Evolutionary conservation across 2,113 vertebrate genomes (phyloP).

Genomic region (Mystacornis crossleyi): DNA sequence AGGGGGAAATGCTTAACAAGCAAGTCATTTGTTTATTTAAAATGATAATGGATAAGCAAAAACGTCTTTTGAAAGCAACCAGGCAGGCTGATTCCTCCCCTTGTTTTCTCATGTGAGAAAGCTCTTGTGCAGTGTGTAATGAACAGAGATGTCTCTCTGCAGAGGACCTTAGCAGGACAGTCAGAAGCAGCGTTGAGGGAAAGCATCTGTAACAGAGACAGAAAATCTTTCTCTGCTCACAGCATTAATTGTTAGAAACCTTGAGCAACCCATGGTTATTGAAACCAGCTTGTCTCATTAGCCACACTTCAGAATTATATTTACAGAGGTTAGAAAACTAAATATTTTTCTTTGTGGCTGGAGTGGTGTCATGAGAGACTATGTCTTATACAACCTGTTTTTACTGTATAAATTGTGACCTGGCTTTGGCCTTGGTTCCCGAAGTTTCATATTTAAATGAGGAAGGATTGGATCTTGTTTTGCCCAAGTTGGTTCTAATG

Average conservation of each 20-base stretch:
- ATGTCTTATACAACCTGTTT: neutral
- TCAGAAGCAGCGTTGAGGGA: neutral
- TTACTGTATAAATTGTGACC: neutral
- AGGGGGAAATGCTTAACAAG: neutral
- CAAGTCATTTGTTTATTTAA: neutral
- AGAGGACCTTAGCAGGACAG: neutral
- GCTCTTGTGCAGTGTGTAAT: rapidly evolving
- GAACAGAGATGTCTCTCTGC: rapidly evolving
- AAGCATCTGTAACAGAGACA: neutral
- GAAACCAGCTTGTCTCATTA: neutral
- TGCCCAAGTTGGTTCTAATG: neutral
- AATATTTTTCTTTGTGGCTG: constrained; percentile 29
- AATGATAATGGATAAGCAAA: neutral
- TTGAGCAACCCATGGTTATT: neutral
- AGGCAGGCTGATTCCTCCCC: neutral
- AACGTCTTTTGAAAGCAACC: neutral
- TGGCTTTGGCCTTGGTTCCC: neutral
- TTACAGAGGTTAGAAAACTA: constrained; percentile 27
- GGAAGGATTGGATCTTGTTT: neutral
- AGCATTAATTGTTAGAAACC: neutral
- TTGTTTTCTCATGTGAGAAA: neutral
- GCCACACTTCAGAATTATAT: constrained; percentile 1
- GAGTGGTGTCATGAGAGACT: neutral
- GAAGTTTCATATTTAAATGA: neutral
- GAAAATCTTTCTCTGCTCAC: neutral